A percentile compares a stretch with the other conserved stretches of the same genome.
Conservation (phyloP, 2,888 invertebrate species). For the Caenorhabditis sp. region DNA sequence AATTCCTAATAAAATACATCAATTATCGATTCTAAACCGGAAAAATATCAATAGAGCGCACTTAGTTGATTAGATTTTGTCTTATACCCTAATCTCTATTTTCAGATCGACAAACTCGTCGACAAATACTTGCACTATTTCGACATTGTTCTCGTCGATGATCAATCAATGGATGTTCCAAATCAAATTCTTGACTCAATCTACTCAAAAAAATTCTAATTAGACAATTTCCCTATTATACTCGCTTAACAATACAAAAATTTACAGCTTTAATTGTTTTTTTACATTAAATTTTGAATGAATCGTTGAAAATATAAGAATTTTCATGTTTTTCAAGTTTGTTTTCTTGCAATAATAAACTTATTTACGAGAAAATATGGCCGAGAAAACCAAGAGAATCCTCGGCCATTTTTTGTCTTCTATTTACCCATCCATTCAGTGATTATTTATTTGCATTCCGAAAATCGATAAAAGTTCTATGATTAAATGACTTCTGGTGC, state of each 20-base stretch:
- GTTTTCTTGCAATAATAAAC: too few species aligned
- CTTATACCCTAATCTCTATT: too few species aligned
- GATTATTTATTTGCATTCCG: too few species aligned
- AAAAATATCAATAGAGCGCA: too few species aligned
- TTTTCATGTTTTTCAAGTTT: background rate
- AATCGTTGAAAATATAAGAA: background rate
- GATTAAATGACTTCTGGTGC: background rate
- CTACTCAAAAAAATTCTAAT: conserved; percentile 11
- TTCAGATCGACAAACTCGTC: conserved; percentile 35
- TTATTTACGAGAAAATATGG: background rate
- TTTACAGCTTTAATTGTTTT: background rate
- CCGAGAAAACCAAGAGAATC: background rate
- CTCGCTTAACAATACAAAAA: background rate
- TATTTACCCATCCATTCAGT: too few species aligned
- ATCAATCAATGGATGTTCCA: conserved; percentile 77
- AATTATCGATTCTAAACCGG: too few species aligned
- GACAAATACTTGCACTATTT: conserved; percentile 73
- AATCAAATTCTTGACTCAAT: conserved; percentile 36
- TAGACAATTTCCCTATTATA: too few species aligned
- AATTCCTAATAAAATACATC: too few species aligned
- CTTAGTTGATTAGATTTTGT: too few species aligned
- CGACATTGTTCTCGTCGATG: conserved; percentile 89
- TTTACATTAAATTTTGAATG: background rate
- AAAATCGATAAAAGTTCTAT: too few species aligned
- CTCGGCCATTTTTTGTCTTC: background rate